Conservation (phyloP, 2,797 vertebrate species). For the Sebastes wilsoni region DNA sequence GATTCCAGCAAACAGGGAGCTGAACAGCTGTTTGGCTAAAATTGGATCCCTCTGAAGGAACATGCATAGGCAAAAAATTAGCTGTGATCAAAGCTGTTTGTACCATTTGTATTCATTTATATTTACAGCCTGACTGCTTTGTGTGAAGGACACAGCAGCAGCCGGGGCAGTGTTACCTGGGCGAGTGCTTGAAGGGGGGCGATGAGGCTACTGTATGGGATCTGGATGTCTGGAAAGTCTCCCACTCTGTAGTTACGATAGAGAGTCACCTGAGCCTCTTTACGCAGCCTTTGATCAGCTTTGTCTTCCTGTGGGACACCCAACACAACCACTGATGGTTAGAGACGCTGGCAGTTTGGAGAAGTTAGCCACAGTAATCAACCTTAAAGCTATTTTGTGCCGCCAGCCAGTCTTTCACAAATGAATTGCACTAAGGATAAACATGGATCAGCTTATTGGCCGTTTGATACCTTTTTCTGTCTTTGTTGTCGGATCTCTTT, state of each 20-base stretch:
- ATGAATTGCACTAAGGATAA: rapidly evolving
- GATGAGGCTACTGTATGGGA: slow-evolving; percentile 90
- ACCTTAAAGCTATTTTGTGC: neutral
- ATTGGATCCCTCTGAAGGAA: slow-evolving; percentile 88
- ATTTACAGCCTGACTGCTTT: neutral
- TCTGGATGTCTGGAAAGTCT: slow-evolving; percentile 97
- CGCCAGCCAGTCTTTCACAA: neutral
- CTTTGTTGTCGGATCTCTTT: slow-evolving; percentile 89
- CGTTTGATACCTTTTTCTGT: slow-evolving; percentile 84
- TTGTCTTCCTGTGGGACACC: slow-evolving; percentile 84
- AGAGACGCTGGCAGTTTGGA: neutral
- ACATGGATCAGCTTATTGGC: neutral
- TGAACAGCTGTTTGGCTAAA: slow-evolving; percentile 94
- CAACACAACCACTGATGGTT: neutral
- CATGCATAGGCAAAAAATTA: neutral
- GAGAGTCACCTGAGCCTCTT: slow-evolving; percentile 90
- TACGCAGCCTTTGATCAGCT: slow-evolving; percentile 86
- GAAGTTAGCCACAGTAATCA: neutral
- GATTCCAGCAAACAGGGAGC: slow-evolving; percentile 91
- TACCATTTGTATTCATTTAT: neutral
- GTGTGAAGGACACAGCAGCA: neutral
- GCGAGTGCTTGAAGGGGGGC: slow-evolving; percentile 93
- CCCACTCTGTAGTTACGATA: slow-evolving; percentile 95
- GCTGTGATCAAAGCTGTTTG: neutral
- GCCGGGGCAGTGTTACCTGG: slow-evolving; percentile 81